Evolutionary conservation across 2,113 vertebrate genomes (phyloP).

Genomic region (Helogale parvula): DNA sequence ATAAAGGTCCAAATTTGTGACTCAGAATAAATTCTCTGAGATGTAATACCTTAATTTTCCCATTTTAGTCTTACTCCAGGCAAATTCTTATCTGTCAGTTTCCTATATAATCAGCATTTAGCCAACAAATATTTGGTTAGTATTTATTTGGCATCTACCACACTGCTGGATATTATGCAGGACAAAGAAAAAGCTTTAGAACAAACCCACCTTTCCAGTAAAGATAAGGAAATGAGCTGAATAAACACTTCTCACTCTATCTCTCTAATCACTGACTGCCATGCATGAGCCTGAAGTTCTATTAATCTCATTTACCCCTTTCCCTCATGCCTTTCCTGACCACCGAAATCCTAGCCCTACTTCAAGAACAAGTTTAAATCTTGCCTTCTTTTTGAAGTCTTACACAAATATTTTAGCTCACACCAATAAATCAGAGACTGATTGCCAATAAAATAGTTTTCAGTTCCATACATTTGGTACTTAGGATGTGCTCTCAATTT

Average conservation of each 20-base stretch:
- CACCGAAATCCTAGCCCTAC: background rate
- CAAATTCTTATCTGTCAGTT: conserved; percentile 31
- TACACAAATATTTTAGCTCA: background rate
- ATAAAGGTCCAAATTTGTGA: background rate
- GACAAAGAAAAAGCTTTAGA: conserved; percentile 10
- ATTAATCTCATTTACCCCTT: background rate
- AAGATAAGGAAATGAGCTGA: background rate
- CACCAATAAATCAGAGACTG: background rate
- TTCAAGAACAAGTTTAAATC: background rate
- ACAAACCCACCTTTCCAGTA: background rate
- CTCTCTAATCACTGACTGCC: background rate
- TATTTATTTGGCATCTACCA: conserved; percentile 6
- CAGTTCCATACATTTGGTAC: background rate
- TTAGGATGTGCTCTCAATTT: background rate
- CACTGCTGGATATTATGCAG: background rate
- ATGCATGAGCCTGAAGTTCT: background rate
- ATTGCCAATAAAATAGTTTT: background rate
- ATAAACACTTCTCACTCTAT: background rate
- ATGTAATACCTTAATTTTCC: background rate
- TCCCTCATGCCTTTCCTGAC: background rate
- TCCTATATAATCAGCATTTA: conserved; percentile 2
- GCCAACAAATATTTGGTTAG: background rate
- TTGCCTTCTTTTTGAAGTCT: background rate
- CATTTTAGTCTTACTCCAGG: background rate
- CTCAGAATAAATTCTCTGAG: background rate